phyloP scores from a whole-genome alignment of 2,888 invertebrate genomes.

The Abrostola tripartita region DNA sequence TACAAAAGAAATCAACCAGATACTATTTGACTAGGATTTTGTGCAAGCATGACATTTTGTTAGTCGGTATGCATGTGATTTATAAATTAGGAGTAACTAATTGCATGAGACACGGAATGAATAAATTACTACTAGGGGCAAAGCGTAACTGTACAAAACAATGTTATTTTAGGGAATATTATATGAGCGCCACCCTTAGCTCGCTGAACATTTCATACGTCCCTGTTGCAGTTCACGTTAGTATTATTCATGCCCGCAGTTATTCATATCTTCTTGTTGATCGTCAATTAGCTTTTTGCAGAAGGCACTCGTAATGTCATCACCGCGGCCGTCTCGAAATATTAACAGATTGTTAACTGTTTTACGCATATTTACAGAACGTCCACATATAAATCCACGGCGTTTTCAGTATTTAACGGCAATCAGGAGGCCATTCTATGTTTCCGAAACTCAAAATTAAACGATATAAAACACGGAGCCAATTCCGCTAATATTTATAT shows the following conservation, averaged over 20 bases:
- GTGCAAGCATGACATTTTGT: too few species aligned
- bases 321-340: constrained; percentile 37
- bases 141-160: too few species aligned
- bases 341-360: constrained; percentile 53
- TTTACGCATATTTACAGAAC: constrained; percentile 43
- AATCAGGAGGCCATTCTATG: constrained; percentile 69
- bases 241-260: constrained; percentile 8
- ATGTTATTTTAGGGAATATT: too few species aligned
- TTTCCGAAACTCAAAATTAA: constrained; percentile 66
- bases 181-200: too few species aligned
- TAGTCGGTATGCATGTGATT: too few species aligned
- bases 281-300: constrained; percentile 22
- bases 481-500: constrained; percentile 82
- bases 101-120: too few species aligned
- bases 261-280: constrained; percentile 32
- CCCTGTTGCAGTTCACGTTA: not conserved
- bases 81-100: too few species aligned
- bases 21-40: too few species aligned
- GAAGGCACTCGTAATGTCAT: constrained; percentile 20
- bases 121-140: too few species aligned
- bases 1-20: too few species aligned
- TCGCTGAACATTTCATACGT: not conserved
- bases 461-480: constrained; percentile 72
- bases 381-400: constrained; percentile 50
- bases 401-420: constrained; percentile 55